Evolutionary conservation across 2,797 vertebrate species (phyloP).

Genomic region (Lindbergichthys nudifrons): DNA sequence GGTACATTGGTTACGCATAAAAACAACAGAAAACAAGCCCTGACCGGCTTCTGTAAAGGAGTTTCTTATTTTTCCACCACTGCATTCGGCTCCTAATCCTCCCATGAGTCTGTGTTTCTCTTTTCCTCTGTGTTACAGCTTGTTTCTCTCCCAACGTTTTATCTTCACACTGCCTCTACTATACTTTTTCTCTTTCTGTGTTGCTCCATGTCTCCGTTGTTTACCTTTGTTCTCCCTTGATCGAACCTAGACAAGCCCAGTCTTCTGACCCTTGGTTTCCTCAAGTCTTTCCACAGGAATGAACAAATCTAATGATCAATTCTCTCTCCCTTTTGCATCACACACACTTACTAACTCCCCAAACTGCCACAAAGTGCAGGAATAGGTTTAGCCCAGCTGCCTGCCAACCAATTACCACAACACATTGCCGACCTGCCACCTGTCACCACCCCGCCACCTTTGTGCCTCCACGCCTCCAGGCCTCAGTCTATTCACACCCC

Average conservation of each 20-base stretch:
- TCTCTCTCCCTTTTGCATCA: slow-evolving; percentile 40
- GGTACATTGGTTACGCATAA: too few relatives aligned
- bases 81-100: slow-evolving; percentile 72
- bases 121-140: slow-evolving; percentile 44
- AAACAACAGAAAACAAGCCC: too few relatives aligned
- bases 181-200: slow-evolving; percentile 17
- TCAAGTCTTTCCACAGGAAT: slow-evolving; percentile 73
- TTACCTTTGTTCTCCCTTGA: slow-evolving; percentile 76
- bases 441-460: slow-evolving; percentile 46
- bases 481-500: slow-evolving; percentile 46
- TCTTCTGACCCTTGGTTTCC: slow-evolving; percentile 64
- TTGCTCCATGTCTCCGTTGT: slow-evolving; percentile 58
- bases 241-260: slow-evolving; percentile 68
- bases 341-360: slow-evolving; percentile 17
- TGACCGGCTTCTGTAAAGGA: slow-evolving; percentile 74
- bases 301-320: slow-evolving; percentile 83
- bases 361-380: slow-evolving; percentile 54
- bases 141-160: slow-evolving; percentile 38
- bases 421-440: slow-evolving; percentile 43
- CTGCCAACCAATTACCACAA: slow-evolving; percentile 80
- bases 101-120: slow-evolving; percentile 66
- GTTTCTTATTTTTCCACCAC: slow-evolving; percentile 58
- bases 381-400: slow-evolving; percentile 57
- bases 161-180: slow-evolving; percentile 39
- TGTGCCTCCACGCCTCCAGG: slow-evolving; percentile 24